Conservation (phyloP, 2,888 invertebrate species). For the Callosobruchus maculatus region DNA sequence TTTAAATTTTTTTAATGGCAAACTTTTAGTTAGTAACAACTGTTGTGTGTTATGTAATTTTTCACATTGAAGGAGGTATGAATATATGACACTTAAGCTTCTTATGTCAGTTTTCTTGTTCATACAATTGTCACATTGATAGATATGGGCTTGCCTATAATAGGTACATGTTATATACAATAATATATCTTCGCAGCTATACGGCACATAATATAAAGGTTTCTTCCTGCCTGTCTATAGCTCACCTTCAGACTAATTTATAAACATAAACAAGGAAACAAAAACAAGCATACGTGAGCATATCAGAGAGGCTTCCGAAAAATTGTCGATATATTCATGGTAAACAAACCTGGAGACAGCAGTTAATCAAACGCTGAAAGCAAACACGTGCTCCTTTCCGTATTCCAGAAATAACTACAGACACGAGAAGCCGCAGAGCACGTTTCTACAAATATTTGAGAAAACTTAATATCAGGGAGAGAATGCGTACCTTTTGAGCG, state of each 20-base stretch:
- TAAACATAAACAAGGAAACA: constrained; percentile 22
- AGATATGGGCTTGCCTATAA: too few species aligned
- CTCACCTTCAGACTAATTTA: constrained; percentile 15
- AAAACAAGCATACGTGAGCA: constrained; percentile 20
- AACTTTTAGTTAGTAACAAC: too few species aligned
- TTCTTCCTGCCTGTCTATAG: neutral
- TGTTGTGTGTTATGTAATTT: too few species aligned
- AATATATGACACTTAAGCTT: too few species aligned
- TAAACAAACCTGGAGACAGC: constrained; percentile 32
- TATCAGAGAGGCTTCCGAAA: constrained; percentile 17
- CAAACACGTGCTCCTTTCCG: constrained; percentile 26
- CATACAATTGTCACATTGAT: too few species aligned
- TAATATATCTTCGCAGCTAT: too few species aligned
- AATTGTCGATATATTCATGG: constrained; percentile 35
- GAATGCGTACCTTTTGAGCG: neutral
- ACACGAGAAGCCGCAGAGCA: constrained; percentile 28
- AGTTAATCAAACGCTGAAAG: constrained; percentile 29
- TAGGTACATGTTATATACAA: too few species aligned
- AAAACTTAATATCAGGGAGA: neutral
- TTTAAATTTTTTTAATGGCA: too few species aligned
- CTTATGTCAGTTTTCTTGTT: too few species aligned
- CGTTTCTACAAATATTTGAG: neutral
- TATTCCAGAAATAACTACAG: constrained; percentile 34
- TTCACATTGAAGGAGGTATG: too few species aligned
- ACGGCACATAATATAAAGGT: neutral